Conservation (phyloP, 2,113 vertebrate genomes). For the Empidonax alnorum region DNA sequence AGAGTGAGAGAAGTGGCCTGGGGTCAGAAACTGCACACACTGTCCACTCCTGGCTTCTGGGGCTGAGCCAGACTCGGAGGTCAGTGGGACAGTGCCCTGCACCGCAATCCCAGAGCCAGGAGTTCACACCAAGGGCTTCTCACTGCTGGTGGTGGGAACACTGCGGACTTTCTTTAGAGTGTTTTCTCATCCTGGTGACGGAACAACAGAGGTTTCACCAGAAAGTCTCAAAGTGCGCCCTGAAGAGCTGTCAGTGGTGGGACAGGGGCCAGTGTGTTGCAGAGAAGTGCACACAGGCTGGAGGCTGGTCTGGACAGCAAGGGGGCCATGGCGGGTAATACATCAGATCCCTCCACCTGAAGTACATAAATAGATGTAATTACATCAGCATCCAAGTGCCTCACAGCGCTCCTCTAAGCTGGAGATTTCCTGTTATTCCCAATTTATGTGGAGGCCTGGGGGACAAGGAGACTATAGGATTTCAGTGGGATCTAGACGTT, state of each 20-base stretch:
- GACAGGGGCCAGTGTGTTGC: neutral
- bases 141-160: neutral
- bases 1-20: neutral
- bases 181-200: neutral
- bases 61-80: neutral
- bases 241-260: neutral
- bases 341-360: constrained; percentile 1
- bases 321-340: neutral
- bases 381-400: neutral
- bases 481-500: constrained; percentile 42
- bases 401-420: constrained; percentile 15
- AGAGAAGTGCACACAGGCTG: neutral
- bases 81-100: neutral
- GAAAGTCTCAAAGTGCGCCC: neutral
- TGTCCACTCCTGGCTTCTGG: constrained; percentile 9
- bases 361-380: constrained; percentile 23
- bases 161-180: neutral
- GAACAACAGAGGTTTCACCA: neutral
- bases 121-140: neutral
- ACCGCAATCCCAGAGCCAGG: neutral
- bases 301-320: neutral
- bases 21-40: neutral
- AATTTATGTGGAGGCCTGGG: neutral
- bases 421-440: constrained; percentile 52
- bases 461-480: constrained; percentile 55